phyloP scores from a whole-genome alignment of 1,140 invertebrate species.

The Trachymyrmex cornetzi region DNA sequence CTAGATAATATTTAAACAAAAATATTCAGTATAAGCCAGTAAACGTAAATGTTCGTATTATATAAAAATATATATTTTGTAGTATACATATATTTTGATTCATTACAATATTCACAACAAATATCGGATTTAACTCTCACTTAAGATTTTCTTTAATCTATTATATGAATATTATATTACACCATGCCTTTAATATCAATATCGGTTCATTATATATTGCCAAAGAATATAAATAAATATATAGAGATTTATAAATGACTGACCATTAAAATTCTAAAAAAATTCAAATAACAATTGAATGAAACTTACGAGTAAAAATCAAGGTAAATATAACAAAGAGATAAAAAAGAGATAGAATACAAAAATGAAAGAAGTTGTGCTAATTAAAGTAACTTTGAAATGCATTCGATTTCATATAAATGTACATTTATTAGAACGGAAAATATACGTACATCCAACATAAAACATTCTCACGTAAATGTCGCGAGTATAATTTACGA shows the following conservation, averaged over 20 bases:
- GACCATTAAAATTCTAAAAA: neutral
- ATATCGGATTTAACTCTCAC: neutral
- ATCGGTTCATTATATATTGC: neutral
- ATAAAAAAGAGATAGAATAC: neutral
- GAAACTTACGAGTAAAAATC: neutral
- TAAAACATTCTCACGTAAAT: constrained; percentile 47
- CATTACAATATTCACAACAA: neutral
- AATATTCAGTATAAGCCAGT: neutral
- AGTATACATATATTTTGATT: neutral
- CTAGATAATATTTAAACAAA: neutral
- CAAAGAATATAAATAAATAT: neutral
- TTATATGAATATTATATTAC: neutral
- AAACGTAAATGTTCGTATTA: neutral
- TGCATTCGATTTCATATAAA: neutral
- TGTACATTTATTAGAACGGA: constrained; percentile 31
- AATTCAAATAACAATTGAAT: neutral
- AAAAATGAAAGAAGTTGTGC: neutral
- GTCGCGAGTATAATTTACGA: constrained; percentile 53
- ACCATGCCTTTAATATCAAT: neutral
- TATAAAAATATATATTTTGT: neutral
- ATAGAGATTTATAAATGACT: neutral
- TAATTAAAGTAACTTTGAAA: neutral
- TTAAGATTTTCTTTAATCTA: neutral
- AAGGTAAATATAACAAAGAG: neutral
- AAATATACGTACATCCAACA: constrained; percentile 1